Conservation (phyloP, 2,888 invertebrate species). For the Slavum lentiscoides region DNA sequence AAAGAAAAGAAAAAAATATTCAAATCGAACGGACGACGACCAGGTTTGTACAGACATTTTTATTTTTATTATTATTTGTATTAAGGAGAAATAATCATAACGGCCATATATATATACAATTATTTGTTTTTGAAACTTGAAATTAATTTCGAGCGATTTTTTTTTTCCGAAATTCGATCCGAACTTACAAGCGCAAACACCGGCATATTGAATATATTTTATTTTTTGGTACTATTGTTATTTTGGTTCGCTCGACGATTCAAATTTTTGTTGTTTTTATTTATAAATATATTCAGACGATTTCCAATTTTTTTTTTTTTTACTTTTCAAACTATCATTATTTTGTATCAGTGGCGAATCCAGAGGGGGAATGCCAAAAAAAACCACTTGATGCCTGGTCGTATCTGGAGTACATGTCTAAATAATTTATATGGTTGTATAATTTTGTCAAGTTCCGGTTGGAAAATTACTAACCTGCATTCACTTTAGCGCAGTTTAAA, state of each 20-base stretch:
- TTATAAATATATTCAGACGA: no score
- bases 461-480: no score
- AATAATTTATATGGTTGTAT: no score
- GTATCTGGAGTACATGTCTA: no score
- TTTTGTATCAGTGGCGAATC: no score
- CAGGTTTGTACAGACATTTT: conserved; percentile 23
- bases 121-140: conserved; percentile 33
- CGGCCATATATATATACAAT: neutral
- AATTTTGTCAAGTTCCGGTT: no score
- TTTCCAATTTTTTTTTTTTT: no score
- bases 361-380: no score
- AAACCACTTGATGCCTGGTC: no score
- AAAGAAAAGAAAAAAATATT: neutral
- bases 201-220: neutral
- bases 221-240: neutral
- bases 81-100: neutral
- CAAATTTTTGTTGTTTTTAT: no score
- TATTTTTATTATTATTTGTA: neutral
- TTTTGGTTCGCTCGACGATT: neutral
- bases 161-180: neutral
- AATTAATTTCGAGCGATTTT: conserved; percentile 32
- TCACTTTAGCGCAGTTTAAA: no score
- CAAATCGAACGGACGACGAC: conserved; percentile 3
- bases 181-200: neutral
- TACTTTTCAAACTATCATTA: no score